Percentiles rank a stretch among this genome's conserved stretches.
Evolutionary conservation across 2,797 vertebrate species (phyloP).

Genomic region (Acestrorhynchus altus): DNA sequence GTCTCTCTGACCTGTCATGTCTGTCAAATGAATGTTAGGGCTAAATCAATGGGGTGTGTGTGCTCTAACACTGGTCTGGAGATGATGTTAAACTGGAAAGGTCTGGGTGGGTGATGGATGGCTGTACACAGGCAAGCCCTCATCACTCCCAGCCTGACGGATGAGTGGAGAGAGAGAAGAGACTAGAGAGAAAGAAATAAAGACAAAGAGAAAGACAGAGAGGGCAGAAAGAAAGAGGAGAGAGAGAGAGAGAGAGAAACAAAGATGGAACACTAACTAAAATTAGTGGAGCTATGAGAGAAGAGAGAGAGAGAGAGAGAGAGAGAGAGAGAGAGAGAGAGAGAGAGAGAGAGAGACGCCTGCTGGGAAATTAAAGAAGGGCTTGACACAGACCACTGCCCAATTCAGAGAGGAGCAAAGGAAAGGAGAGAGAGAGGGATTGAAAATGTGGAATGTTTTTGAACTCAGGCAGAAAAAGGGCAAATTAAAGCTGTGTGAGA

Average conservation of each 20-base stretch:
- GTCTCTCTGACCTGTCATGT: not conserved
- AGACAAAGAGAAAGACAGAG: not conserved
- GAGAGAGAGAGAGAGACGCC: slow-evolving; percentile 21
- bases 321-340: not conserved
- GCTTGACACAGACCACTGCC: not conserved
- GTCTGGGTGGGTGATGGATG: not conserved
- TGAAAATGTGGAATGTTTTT: slow-evolving; percentile 17
- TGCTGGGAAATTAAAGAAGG: slow-evolving; percentile 27
- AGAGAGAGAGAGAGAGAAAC: slow-evolving; percentile 54
- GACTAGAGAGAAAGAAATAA: not conserved
- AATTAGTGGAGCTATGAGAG: not conserved
- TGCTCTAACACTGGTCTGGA: not conserved
- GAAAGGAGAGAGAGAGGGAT: not conserved
- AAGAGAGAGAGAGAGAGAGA: slow-evolving; percentile 11
- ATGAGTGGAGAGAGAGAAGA: not conserved
- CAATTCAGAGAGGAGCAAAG: not conserved
- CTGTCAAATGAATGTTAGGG: not conserved
- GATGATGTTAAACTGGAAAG: not conserved
- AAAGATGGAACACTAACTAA: not conserved
- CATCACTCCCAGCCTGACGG: not conserved
- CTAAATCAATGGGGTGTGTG: not conserved
- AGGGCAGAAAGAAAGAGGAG: not conserved
- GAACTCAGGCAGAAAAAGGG: slow-evolving; percentile 33
- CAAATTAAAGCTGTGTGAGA: slow-evolving; percentile 37
- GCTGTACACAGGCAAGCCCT: not conserved